phyloP scores from a whole-genome alignment of 2,888 invertebrate species.

The Troides helena region DNA sequence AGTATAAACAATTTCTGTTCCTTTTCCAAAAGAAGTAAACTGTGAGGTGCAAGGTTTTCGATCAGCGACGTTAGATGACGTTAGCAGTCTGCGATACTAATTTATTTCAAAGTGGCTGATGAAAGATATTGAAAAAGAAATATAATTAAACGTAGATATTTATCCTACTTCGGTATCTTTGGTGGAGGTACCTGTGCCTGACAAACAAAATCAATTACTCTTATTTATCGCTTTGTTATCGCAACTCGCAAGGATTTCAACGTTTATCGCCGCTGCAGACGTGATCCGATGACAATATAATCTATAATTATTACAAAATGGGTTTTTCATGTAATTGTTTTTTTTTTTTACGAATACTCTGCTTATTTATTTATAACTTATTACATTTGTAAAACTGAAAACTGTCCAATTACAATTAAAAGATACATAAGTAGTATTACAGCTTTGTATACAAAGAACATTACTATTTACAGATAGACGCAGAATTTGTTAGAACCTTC shows the following conservation, averaged over 20 bases:
- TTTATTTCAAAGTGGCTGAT: no score
- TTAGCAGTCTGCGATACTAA: background rate
- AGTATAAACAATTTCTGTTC: no score
- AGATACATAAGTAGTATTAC: no score
- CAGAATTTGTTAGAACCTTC: no score
- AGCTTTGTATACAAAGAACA: no score
- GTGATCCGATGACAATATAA: constrained; percentile 48
- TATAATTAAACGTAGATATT: background rate
- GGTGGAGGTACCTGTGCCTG: constrained; percentile 18
- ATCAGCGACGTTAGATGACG: constrained; percentile 3
- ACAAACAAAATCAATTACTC: constrained; percentile 37
- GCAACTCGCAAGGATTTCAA: constrained; percentile 48
- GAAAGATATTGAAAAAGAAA: no score
- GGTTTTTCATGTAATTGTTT: constrained; percentile 34
- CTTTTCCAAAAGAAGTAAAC: background rate
- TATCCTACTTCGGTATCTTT: constrained; percentile 13
- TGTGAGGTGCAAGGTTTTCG: background rate
- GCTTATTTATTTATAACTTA: no score
- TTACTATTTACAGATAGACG: no score
- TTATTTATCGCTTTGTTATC: constrained; percentile 28
- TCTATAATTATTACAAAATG: constrained; percentile 40
- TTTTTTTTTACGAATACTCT: background rate
- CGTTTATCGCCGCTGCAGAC: constrained; percentile 52
- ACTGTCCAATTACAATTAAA: no score
- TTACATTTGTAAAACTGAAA: no score